These are phyloP conservation scores for Phylloscopus collybita DNA, from an alignment of 2,797 vertebrate species.

Conservation along the genomic window DNA sequence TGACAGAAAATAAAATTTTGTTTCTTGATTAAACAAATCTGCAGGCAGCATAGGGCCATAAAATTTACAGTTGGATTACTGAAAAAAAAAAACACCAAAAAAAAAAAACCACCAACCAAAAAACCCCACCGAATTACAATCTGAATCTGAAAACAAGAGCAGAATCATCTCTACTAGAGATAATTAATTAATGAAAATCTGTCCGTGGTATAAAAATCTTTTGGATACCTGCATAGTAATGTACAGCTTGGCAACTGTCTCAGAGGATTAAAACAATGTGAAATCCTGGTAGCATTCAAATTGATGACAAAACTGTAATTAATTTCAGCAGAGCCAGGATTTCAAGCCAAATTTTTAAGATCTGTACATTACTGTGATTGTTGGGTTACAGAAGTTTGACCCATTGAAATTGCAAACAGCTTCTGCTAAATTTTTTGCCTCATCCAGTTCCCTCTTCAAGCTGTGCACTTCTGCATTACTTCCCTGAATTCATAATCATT, in stretches of 20 bases:
- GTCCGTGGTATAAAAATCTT: not conserved
- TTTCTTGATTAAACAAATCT: conserved; percentile 9
- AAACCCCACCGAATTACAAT: not conserved
- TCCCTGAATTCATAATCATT: not conserved
- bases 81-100: not conserved
- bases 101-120: not conserved
- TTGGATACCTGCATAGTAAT: not conserved
- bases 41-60: not conserved
- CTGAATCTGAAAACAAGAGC: not conserved
- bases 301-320: not conserved
- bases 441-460: not conserved
- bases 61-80: not conserved
- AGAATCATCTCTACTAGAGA: not conserved
- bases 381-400: not conserved
- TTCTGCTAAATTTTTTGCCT: not conserved
- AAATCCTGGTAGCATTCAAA: not conserved
- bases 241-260: not conserved
- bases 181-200: not conserved
- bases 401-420: not conserved
- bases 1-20: conserved; percentile 8
- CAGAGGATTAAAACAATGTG: not conserved
- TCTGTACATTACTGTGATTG: not conserved
- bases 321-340: not conserved
- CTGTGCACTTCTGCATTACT: not conserved
- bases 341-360: not conserved